Conservation (phyloP, 2,888 invertebrate genomes). For the Nasonia oneida region DNA sequence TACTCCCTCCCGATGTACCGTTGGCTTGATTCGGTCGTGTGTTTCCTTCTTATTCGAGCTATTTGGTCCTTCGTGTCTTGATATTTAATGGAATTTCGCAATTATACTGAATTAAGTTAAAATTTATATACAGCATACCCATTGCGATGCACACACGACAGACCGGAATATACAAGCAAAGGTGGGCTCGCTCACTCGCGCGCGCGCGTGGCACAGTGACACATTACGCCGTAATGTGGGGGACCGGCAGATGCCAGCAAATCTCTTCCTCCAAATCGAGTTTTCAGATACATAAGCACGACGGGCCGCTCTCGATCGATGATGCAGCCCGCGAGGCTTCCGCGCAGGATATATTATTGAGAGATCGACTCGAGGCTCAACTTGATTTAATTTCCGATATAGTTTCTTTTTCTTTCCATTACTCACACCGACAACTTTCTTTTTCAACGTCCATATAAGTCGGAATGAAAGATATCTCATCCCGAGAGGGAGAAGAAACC, state of each 20-base stretch:
- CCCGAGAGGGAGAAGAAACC: not conserved
- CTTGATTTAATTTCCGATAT: not conserved
- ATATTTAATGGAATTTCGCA: no score
- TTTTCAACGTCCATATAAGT: no score
- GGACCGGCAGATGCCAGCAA: conserved; percentile 67
- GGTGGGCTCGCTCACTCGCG: not conserved
- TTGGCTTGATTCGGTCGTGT: not conserved
- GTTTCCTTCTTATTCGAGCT: not conserved
- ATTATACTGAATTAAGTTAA: no score
- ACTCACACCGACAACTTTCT: no score
- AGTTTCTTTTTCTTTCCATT: not conserved
- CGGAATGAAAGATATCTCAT: no score
- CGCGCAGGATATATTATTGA: not conserved
- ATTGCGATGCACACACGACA: not conserved
- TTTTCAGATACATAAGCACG: conserved; percentile 24
- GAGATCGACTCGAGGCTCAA: not conserved
- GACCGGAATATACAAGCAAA: not conserved
- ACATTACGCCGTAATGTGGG: conserved; percentile 66
- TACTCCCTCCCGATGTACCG: not conserved
- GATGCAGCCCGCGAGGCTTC: not conserved
- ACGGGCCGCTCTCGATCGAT: conserved; percentile 1
- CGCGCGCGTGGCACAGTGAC: conserved; percentile 76
- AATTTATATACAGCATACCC: no score
- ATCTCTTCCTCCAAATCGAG: conserved; percentile 54
- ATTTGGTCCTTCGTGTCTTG: no score